These are phyloP conservation scores for Cylas formicarius DNA, from an alignment of 1,140 invertebrate genomes.

Conservation along the genomic window DNA sequence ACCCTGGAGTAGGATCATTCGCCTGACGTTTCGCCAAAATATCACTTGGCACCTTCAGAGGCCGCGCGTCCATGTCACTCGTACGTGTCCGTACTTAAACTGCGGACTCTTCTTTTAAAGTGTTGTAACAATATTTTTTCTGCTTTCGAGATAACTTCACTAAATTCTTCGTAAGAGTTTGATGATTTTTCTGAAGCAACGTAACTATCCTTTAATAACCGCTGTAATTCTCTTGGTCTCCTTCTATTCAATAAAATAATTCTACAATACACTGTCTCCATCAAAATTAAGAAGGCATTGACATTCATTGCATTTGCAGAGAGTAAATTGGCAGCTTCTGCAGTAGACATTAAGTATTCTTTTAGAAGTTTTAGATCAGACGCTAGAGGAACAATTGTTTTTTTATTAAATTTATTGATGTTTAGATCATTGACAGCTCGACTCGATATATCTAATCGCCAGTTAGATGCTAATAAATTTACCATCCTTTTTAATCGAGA, in stretches of 20 bases:
- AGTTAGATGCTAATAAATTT: conserved; percentile 23
- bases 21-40: no score
- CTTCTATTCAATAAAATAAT: conserved; percentile 30
- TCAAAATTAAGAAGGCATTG: conserved; percentile 21
- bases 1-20: no score
- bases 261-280: conserved; percentile 29
- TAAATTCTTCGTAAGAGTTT: conserved; percentile 15
- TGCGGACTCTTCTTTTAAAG: conserved; percentile 22
- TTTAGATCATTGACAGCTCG: conserved; percentile 31
- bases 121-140: conserved; percentile 17
- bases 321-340: no score
- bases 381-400: conserved; percentile 36
- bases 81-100: no score
- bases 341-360: conserved; percentile 27
- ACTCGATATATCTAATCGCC: conserved; percentile 25
- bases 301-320: conserved; percentile 10
- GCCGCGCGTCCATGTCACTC: no score
- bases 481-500: conserved; percentile 24
- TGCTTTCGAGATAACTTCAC: conserved; percentile 10
- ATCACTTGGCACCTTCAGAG: no score
- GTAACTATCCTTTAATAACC: conserved; percentile 10
- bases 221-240: conserved; percentile 30
- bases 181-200: conserved; percentile 7
- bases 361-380: conserved; percentile 37
- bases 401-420: conserved; percentile 35